phyloP scores from a whole-genome alignment of 2,888 invertebrate genomes.

The Hirtodrosophila confusa region DNA sequence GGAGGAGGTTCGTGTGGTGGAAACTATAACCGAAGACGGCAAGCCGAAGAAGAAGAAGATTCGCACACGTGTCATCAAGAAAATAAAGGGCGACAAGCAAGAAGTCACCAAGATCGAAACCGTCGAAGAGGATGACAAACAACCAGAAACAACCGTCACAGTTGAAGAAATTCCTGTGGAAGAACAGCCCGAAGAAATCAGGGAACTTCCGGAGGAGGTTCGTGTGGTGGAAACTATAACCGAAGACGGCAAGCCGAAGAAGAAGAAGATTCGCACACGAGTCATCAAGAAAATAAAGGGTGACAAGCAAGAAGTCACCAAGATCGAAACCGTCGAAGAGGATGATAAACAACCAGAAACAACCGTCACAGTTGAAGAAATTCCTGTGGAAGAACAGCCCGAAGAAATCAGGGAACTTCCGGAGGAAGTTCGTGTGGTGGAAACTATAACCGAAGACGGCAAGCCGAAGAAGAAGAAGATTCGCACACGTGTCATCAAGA shows the following conservation, averaged over 20 bases:
- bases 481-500: neutral
- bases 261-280: conserved; percentile 21
- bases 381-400: conserved; percentile 11
- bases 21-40: conserved; percentile 13
- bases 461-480: conserved; percentile 19
- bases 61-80: conserved; percentile 19
- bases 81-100: conserved; percentile 16
- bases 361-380: conserved; percentile 12
- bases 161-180: conserved; percentile 13
- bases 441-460: conserved; percentile 4
- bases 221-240: conserved; percentile 13
- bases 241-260: conserved; percentile 15
- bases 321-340: conserved; percentile 20
- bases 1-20: conserved; percentile 12
- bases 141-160: conserved; percentile 11
- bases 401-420: conserved; percentile 12
- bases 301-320: conserved; percentile 21
- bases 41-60: conserved; percentile 22
- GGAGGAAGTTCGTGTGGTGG: no score
- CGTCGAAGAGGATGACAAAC: conserved; percentile 15
- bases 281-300: conserved; percentile 18
- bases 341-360: conserved; percentile 18
- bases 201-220: conserved; percentile 13
- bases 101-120: conserved; percentile 18
- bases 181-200: conserved; percentile 12